Evolutionary conservation across 2,888 invertebrate genomes (phyloP), one percentile per base, ranked within the genome.

Genomic region (Andrena hattorfiana): DNA sequence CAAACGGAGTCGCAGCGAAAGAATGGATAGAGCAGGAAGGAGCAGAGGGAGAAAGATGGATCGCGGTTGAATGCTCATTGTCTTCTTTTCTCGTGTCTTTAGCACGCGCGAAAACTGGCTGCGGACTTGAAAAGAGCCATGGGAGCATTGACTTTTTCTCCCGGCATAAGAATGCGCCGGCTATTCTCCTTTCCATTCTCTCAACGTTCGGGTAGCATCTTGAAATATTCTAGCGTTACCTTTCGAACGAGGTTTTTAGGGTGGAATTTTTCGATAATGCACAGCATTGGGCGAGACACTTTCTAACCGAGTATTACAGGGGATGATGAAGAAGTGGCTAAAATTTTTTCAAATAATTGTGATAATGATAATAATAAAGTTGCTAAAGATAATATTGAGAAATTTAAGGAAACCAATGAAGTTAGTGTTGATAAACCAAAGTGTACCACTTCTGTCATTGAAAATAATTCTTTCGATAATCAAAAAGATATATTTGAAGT

Each of bases 11-110:
- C 49, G 30, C 26, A 62, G 70, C 68, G 72, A 81, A 83, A 83
- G 74, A 83, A 85, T 67, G 64, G 70, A 51, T 28, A 60, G 69
- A 68, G 75, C 54, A 74, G 76, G 74, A 73, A 80, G 73, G 66
- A 69, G 3, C 30, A 62, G 69, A 71, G 71, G 63, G 72, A 83
- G 69, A 78, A 87, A 63, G 84, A 83, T 71, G 83, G 77, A 86
- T 75, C 76, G 56, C 60, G 71, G 54, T 62, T 78, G 85, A 85
- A 85, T 85, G 73, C 64, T 81, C 75, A 85, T 86, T 87, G 85
- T 87, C 79, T 79, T 67, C 73, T 70, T 49, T 67, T 84, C 64
- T 77, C 73, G 67, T n/a, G 77, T 64, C 62, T 69, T 49, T 20
- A 13, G 51, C 59, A 64, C 26, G 64, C 48, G 59, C 54, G 74